A percentile compares a stretch with the other conserved stretches of the same genome.
These are phyloP conservation scores for Andrena camellia DNA, from an alignment of 2,888 invertebrate species.

Conservation along the genomic window DNA sequence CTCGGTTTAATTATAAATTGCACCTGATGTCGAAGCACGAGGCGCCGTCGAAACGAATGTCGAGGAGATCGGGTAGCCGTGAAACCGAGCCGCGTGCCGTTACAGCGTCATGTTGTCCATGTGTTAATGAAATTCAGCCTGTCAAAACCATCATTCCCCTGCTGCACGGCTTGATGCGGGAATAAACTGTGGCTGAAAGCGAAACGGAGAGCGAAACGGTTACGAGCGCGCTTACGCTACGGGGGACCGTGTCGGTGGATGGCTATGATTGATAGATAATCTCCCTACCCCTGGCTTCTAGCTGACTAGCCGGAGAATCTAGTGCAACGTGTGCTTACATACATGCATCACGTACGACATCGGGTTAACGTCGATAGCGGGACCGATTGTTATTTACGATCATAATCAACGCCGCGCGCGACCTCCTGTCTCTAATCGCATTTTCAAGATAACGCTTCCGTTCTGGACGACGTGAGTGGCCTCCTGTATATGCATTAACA, in stretches of 20 bases:
- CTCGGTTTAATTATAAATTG: slow-evolving; percentile 24
- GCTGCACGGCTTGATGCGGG: slow-evolving; percentile 46
- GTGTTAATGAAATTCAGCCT: slow-evolving; percentile 70
- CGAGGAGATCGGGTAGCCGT: slow-evolving; percentile 9
- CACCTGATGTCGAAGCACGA: slow-evolving; percentile 9
- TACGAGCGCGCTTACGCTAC: slow-evolving; percentile 31
- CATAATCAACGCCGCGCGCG: slow-evolving; percentile 73
- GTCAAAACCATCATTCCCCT: slow-evolving; percentile 61
- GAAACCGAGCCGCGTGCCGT: slow-evolving; percentile 1
- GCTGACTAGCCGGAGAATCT: slow-evolving; percentile 35
- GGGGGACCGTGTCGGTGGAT: slow-evolving; percentile 35
- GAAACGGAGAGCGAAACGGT: slow-evolving; percentile 48
- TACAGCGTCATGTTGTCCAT: slow-evolving; percentile 35
- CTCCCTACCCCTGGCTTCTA: slow-evolving; percentile 45
- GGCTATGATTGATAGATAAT: slow-evolving; percentile 73
- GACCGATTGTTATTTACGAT: slow-evolving; percentile 80
- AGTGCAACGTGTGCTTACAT: slow-evolving; percentile 55
- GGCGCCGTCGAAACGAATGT: slow-evolving; percentile 20
- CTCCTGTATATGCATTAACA: background rate
- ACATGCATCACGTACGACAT: slow-evolving; percentile 75
- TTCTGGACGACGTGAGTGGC: background rate
- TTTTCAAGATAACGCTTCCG: slow-evolving; percentile 57
- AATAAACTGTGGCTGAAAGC: slow-evolving; percentile 64
- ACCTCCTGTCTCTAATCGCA: slow-evolving; percentile 50
- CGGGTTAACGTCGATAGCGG: slow-evolving; percentile 77